A percentile compares a stretch with the other conserved stretches of the same genome.
Conservation (phyloP, 2,888 invertebrate species). For the Azorinus chamasolen region DNA sequence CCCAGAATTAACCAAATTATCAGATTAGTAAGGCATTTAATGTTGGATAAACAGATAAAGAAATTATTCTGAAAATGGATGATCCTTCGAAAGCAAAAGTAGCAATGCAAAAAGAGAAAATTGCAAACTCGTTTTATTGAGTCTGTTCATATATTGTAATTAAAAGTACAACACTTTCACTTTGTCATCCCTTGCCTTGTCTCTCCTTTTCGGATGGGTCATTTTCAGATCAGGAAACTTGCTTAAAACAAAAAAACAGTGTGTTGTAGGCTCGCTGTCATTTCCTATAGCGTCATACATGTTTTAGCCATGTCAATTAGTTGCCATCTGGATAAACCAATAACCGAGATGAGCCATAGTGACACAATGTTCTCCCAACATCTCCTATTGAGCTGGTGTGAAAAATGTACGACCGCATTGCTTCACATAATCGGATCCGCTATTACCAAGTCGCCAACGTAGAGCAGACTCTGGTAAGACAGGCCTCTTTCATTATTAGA, state of each 20-base stretch:
- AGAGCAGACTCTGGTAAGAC: slow-evolving; percentile 36
- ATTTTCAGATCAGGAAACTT: slow-evolving; percentile 39
- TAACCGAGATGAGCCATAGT: slow-evolving; percentile 32
- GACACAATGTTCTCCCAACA: slow-evolving; percentile 26
- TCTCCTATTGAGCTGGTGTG: slow-evolving; percentile 20
- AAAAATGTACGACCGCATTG: slow-evolving; percentile 24
- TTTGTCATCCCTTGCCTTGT: slow-evolving; percentile 42
- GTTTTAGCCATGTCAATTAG: slow-evolving; percentile 16
- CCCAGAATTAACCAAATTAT: no score
- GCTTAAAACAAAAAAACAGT: slow-evolving; percentile 46
- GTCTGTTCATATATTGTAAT: no score
- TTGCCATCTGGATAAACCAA: slow-evolving; percentile 16
- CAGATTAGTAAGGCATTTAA: no score
- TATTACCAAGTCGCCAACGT: slow-evolving; percentile 16
- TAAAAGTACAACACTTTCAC: slow-evolving; percentile 14
- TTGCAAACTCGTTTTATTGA: no score
- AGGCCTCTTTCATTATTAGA: slow-evolving; percentile 25
- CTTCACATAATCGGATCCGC: slow-evolving; percentile 23
- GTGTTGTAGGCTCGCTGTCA: slow-evolving; percentile 40
- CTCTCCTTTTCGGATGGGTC: slow-evolving; percentile 33
- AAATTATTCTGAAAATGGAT: no score
- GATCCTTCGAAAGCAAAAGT: no score
- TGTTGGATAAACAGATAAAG: no score
- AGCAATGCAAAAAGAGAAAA: no score
- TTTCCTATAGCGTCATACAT: no score